These are phyloP conservation scores for Corythaeola cristata DNA, from an alignment of 2,113 vertebrate species.

Conservation along the genomic window DNA sequence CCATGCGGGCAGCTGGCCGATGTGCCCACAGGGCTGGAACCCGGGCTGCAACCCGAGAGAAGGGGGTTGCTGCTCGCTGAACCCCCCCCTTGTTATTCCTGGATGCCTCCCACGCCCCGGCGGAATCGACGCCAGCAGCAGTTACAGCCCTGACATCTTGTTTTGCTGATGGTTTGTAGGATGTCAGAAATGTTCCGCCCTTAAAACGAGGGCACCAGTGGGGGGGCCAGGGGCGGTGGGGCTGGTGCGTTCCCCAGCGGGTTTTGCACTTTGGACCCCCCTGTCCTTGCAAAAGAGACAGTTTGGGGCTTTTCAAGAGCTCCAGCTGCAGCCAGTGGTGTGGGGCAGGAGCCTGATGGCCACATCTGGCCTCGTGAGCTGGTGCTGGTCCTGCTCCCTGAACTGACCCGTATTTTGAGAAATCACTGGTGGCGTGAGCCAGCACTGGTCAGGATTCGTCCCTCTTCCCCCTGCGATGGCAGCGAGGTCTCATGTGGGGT, in stretches of 20 bases:
- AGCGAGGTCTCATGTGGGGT: not conserved
- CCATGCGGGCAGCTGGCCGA: not conserved
- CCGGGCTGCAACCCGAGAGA: not conserved
- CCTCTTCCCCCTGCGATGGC: not conserved
- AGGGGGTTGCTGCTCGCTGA: constrained; percentile 23
- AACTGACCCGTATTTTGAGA: rapidly evolving
- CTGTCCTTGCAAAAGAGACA: rapidly evolving
- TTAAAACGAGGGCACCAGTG: rapidly evolving
- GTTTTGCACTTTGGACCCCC: not conserved
- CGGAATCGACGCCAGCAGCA: not conserved
- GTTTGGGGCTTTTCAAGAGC: not conserved
- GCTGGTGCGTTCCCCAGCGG: not conserved
- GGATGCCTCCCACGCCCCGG: not conserved
- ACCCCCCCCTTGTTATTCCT: not conserved
- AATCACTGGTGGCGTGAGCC: rapidly evolving
- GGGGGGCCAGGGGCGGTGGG: rapidly evolving
- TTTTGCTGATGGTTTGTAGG: constrained; percentile 40
- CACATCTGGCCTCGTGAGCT: not conserved
- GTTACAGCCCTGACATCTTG: constrained; percentile 43
- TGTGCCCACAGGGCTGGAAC: not conserved
- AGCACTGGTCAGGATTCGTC: not conserved
- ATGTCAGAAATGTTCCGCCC: not conserved
- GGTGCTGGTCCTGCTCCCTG: not conserved
- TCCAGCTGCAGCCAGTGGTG: not conserved
- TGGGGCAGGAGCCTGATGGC: not conserved